A percentile compares a stretch with the other conserved stretches of the same genome.
These are phyloP conservation scores for Yasuhikotakia modesta DNA, from an alignment of 2,797 vertebrate genomes.

Conservation along the genomic window DNA sequence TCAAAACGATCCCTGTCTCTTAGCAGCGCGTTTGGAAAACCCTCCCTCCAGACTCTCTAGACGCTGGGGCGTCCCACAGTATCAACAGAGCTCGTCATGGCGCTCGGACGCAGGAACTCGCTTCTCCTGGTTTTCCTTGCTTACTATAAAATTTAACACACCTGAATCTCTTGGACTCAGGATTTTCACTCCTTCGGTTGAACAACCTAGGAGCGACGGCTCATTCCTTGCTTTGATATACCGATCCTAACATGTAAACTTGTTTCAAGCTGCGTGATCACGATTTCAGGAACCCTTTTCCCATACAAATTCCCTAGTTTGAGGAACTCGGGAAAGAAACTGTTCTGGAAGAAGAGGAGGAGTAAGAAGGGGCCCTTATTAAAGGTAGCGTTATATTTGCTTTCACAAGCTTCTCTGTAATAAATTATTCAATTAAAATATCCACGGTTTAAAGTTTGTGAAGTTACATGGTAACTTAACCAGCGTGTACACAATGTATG, in stretches of 20 bases:
- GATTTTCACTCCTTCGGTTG: background rate
- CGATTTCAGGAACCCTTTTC: conserved; percentile 45
- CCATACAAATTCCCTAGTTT: conserved; percentile 62
- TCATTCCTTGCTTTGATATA: background rate
- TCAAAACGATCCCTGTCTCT: background rate
- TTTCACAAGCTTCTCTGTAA: conserved; percentile 1
- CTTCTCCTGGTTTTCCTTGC: conserved; percentile 51
- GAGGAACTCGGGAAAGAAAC: conserved; percentile 58
- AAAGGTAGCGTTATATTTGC: conserved; percentile 62
- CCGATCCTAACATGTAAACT: conserved; percentile 15
- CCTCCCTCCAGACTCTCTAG: conserved; percentile 61
- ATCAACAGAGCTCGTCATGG: conserved; percentile 70
- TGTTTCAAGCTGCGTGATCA: conserved; percentile 22
- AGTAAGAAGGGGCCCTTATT: conserved; percentile 57
- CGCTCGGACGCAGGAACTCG: conserved; percentile 65
- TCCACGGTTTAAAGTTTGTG: conserved; percentile 8
- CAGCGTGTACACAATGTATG: background rate
- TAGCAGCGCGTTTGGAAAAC: conserved; percentile 20
- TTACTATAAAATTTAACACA: conserved; percentile 51
- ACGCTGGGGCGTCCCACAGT: conserved; percentile 61
- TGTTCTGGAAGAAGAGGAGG: conserved; percentile 57
- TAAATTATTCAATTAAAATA: background rate
- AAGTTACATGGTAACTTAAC: background rate
- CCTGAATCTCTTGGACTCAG: background rate
- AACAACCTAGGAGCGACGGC: background rate